Base-by-base conservation (phyloP, 2,113 vertebrate species). In the Myotis davidii region DNA sequence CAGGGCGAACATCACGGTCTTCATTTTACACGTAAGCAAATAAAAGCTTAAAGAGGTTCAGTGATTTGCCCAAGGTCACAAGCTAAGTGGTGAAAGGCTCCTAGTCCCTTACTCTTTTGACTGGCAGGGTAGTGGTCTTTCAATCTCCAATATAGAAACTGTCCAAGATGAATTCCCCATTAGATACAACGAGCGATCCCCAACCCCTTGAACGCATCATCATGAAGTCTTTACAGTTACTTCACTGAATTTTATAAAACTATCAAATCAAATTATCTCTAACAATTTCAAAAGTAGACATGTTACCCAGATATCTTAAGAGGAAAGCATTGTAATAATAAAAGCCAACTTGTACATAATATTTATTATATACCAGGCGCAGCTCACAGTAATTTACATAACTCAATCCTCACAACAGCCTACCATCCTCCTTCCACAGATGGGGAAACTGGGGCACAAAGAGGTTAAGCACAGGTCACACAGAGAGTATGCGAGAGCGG, bases 61-160 rank as follows among this genome's bases (percentile, higher is more conserved):
- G 29, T 67, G 52, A 92, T 32, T 85, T 96, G 37, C 45, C 21
- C 29, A 84, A 87, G 70, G 32, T 64, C 93, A 92, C 23, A 90
- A 95, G 59, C 32, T 54, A 90, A 92, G 78, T n/a, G 61, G 8
- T 29, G 6, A 90, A 69, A 52, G 50, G 48, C 18, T 67, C n/a
- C 37, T 13, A 76, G 29, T 59, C 67, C 56, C 25, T 94, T 12
- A 23, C 14, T 74, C 39, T 94, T 88, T 34, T 79, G 79, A 88
- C 21, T 70, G 37, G 23, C 16, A 17, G 7, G 27, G 34, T 17
- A 65, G 67, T 20, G 16, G 4, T 32, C 61, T 82, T 61, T 81
- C 70, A 91, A 50, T 21, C 5, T 65, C 76, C n/a, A 83, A 83
- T 54, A 79, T 72, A 59, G 90, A 92, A 88, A 85, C 10, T 59